phyloP scores from a whole-genome alignment of 2,797 vertebrate species.

The Serranus cabrilla region DNA sequence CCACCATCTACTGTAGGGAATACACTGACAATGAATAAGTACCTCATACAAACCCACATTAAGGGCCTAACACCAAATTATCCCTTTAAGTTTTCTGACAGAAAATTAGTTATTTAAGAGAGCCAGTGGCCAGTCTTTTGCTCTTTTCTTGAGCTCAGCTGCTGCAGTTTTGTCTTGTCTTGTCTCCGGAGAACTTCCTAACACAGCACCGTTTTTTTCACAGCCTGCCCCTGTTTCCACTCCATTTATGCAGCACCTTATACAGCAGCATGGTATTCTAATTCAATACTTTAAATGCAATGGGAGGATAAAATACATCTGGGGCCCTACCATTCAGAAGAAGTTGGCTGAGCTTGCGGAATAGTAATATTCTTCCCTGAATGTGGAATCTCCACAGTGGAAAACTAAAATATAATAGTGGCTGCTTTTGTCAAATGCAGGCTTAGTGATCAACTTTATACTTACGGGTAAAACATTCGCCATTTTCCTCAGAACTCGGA shows the following conservation, averaged over 20 bases:
- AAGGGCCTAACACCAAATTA: too few species aligned
- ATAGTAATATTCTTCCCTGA: slow-evolving; percentile 27
- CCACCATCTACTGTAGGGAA: too few species aligned
- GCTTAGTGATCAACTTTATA: slow-evolving; percentile 41
- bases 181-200: slow-evolving; percentile 56
- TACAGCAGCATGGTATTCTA: slow-evolving; percentile 27
- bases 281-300: slow-evolving; percentile 46
- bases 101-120: slow-evolving; percentile 9
- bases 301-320: not conserved
- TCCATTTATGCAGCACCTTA: slow-evolving; percentile 44
- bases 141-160: slow-evolving; percentile 31
- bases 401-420: slow-evolving; percentile 11
- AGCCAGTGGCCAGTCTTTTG: slow-evolving; percentile 20
- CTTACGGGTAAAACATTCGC: slow-evolving; percentile 91
- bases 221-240: slow-evolving; percentile 46
- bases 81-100: not conserved
- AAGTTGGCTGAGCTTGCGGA: slow-evolving; percentile 15
- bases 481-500: slow-evolving; percentile 90
- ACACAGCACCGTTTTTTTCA: slow-evolving; percentile 50
- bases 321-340: not conserved
- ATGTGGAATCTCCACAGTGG: slow-evolving; percentile 11
- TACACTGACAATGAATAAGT: too few species aligned
- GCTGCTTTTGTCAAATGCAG: not conserved
- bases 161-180: slow-evolving; percentile 21
- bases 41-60: too few species aligned